Base-by-base conservation (phyloP, 92 coral and sea anemone genomes). In the Parazoanthus swiftii region DNA sequence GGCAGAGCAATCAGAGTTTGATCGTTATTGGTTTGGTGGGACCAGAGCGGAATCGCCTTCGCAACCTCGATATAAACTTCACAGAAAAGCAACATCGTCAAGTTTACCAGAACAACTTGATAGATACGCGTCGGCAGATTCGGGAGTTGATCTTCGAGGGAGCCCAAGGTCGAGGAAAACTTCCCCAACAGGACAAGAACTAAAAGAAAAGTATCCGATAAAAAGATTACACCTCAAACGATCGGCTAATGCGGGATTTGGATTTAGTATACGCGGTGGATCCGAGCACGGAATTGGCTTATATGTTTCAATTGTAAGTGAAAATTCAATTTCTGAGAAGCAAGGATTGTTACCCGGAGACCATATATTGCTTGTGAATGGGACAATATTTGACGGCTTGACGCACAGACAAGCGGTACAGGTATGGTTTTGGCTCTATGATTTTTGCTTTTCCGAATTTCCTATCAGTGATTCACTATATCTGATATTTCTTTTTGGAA, bases 181-280 rank as follows among this genome's bases (percentile, higher is more conserved):
- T 8, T 87, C 89, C 26, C 76, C 90, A 16, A 77, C 90, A 56
- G 84, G 81, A 50, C 87, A 85, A 13, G 78, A 88, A n/a, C 35
- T 33, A n/a, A 91, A 83, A 16, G 78, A 38, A 9, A 95, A 93
- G 77, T 88, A 91, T 70, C 95, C 98, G 44, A 85, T 93, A 42
- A 89, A 94, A 77, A 91, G 94, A 89, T 71, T 95, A 65, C 74
- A 91, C 38, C 13, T 95, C 29, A 95, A 95, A 91, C 95, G 95
- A 39, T 81, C 89, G 37, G 86, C 92, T 81, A 92, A 88, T 59
- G 37, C 90, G 6, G 93, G 97, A 48, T 97, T 93, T 91, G 99
- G 99, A 38, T 97, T 97, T 91, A 91, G 93, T 81, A 94, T 97
- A 88, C 98, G 99, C 25, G 99, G 99, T 65, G 99, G 99, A 23